Evolutionary conservation across 1,140 invertebrate genomes (phyloP), one percentile per base, ranked within the genome.

Genomic region (Bombus confusus): DNA sequence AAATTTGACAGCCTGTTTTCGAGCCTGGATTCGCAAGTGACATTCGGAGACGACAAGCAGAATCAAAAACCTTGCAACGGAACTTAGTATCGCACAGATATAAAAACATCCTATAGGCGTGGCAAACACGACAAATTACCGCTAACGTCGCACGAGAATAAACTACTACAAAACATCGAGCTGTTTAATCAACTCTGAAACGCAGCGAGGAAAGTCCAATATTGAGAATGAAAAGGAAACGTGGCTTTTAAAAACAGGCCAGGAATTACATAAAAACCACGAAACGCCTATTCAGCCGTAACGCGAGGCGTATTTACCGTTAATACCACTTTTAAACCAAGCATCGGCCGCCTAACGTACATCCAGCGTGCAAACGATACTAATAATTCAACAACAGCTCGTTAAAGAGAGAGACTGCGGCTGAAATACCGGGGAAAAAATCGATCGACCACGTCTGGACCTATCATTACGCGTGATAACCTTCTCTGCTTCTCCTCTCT

Each of bases 381-480:
- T 79, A 43, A 79, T 66, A 68, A 79, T 68, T 79, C 15, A 31
- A 66, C 31, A 66, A 31, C 28, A 66, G n/a, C 59, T 66, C 62
- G 37, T 79, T 79, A 79, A 68, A 66, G 77, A 43, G 62, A 47
- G n/a, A 47, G 41, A 28, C 22, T 15, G 12, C 25, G n/a, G 12
- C 62, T 66, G 62, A 43, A 28, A 68, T 39, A 43, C 13, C 39
- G 25, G 3, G n/a, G 59, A n/a, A 39, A 64, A 64, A 68, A 79
- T 79, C 77, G 62, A 79, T 79, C 62, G 37, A 18, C 15, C 59
- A 22, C 41, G 77, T 79, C 77, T 79, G 41, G 77, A 34, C 77
- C 62, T 79, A 79, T 79, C 77, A 15, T 66, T 47, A 79, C 77
- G 22, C 77, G 39, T 47, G 59, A 68, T 79, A 66, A 79, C 77